Base-by-base conservation (phyloP, 2,797 vertebrate genomes). In the Thunnus albacares region DNA sequence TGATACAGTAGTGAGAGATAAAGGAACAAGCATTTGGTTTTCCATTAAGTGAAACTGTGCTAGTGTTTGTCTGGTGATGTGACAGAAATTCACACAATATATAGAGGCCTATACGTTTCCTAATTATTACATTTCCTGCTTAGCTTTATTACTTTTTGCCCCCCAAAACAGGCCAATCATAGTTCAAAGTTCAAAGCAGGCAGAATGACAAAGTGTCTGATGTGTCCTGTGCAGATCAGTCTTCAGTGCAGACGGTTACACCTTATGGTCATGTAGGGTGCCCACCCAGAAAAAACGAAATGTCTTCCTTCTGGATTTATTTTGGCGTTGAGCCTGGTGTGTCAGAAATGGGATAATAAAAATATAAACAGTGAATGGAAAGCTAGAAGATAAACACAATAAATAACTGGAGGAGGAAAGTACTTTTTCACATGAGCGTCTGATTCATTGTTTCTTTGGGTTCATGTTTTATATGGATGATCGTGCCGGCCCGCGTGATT, bases 381-480 rank as follows among this genome's bases (percentile, higher is more conserved):
- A 81, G 72, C 81, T 82, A 24, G 57, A 74, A 85, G 82, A 92
- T 85, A 75, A 87, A 88, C 78, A 87, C 82, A 93, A 91, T 89
- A 92, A 92, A 91, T 92, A 90, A 90, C 71, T 53, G 83, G 67
- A 83, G 85, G 86, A 89, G 80, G 69, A 87, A 81, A 89, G 80
- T 82, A 72, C 75, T 90, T 89, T 84, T 68, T 85, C 82, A 89
- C 82, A 75, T 18, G 38, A 87, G 82, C 74, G 81, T 87, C 86
- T 90, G 86, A 88, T 74, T 87, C 85, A 89, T 92, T 94, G 90
- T 94, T 51, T 93, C 80, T 83, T 80, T 22, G 82, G 88, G 85
- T 86, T 79, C 90, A 88, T 91, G 83, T 92, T 93, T 91, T 87
- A 89, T 89, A 86, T 80, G 84, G 90, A 85, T 89, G 92, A 88